These are phyloP conservation scores for Temnopleurus reevesii DNA, from an alignment of 53 echinoderm and acorn worm species.

Conservation along the genomic window DNA sequence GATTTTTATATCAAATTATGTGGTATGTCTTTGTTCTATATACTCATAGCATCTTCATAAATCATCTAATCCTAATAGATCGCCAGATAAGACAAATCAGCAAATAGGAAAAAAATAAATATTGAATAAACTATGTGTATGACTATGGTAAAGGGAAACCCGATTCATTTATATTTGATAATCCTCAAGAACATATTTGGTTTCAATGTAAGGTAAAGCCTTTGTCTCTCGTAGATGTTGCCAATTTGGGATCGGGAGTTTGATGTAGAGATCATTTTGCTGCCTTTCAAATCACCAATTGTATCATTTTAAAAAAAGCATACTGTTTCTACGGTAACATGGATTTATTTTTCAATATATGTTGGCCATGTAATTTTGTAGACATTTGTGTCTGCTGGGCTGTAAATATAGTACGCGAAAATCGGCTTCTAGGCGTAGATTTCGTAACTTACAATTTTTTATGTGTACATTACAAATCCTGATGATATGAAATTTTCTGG, in stretches of 20 bases:
- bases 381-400: not conserved
- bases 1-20: no score
- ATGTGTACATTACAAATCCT: not conserved
- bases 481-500: not conserved
- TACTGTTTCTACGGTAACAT: not conserved
- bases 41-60: not conserved
- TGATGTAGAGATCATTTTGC: not conserved
- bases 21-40: no score
- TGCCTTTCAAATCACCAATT: not conserved
- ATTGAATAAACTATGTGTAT: no score
- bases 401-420: not conserved
- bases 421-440: not conserved
- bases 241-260: not conserved
- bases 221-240: not conserved
- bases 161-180: no score
- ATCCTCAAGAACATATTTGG: no score
- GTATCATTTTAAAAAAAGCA: not conserved
- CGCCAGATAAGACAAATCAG: no score
- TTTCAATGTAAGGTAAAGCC: not conserved
- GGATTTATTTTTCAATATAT: not conserved
- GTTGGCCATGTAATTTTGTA: not conserved
- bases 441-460: not conserved
- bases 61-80: no score
- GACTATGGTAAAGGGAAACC: no score
- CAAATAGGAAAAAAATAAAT: no score